These are phyloP conservation scores for Theristus sp. DNA, from an alignment of 2,888 invertebrate genomes.

Conservation along the genomic window DNA sequence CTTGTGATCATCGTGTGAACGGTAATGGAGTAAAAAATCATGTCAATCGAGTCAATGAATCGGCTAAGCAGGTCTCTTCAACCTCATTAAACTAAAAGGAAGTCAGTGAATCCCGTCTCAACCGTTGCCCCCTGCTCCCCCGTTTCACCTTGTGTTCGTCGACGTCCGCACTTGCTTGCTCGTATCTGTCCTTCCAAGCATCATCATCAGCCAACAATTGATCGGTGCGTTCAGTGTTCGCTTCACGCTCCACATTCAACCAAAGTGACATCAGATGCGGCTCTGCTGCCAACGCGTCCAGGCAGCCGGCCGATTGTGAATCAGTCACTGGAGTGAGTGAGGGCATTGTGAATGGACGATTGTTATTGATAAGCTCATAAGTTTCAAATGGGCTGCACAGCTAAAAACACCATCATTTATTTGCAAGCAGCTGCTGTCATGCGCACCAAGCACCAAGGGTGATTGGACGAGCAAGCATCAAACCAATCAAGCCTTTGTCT, in stretches of 20 bases:
- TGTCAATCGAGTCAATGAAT: too few species aligned
- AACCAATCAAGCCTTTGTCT: too few species aligned
- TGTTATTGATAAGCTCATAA: too few species aligned
- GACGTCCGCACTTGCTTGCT: conserved; percentile 6
- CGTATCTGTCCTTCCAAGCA: conserved; percentile 3
- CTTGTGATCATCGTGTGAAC: too few species aligned
- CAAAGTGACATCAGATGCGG: background rate
- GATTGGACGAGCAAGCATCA: too few species aligned
- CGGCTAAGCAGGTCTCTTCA: too few species aligned
- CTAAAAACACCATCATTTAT: background rate
- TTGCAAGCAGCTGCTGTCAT: too few species aligned
- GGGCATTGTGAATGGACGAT: too few species aligned
- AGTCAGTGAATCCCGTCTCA: background rate
- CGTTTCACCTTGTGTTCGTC: conserved; percentile 10
- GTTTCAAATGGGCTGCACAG: too few species aligned
- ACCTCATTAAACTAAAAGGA: background rate
- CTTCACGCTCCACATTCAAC: background rate
- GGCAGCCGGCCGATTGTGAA: background rate
- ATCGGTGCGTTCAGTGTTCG: conserved; percentile 2
- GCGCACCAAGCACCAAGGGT: too few species aligned
- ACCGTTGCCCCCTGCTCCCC: background rate
- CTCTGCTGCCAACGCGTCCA: background rate
- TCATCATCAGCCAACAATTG: background rate
- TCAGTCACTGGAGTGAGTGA: background rate
- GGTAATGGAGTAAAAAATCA: too few species aligned